Percentiles rank a stretch among this genome's conserved stretches.
phyloP scores from a whole-genome alignment of 2,888 invertebrate species.

The Andrena flavipes region DNA sequence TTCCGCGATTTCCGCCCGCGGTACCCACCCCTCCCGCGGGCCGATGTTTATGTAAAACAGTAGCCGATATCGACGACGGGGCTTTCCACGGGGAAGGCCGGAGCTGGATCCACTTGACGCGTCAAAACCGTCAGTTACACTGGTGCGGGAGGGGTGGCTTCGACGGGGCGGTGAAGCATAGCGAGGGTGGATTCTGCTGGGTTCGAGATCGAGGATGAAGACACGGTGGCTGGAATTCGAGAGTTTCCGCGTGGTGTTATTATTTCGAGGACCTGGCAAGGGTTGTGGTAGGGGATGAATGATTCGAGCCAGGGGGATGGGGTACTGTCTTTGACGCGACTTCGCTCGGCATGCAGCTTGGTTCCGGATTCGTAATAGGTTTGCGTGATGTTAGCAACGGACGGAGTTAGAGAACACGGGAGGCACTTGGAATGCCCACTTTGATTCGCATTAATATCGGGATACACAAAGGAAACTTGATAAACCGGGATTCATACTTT shows the following conservation, averaged over 20 bases:
- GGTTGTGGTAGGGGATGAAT: slow-evolving; percentile 46
- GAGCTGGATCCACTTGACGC: slow-evolving; percentile 78
- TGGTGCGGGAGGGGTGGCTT: slow-evolving; percentile 33
- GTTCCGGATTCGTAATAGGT: not conserved
- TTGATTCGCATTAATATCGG: not conserved
- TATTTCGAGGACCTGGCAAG: slow-evolving; percentile 54
- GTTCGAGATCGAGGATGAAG: slow-evolving; percentile 24
- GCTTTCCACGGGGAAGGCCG: slow-evolving; percentile 14
- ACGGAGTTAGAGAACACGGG: not conserved
- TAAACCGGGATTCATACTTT: too few relatives aligned
- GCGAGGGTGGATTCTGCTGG: slow-evolving; percentile 53
- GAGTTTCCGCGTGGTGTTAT: slow-evolving; percentile 45
- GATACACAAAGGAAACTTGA: too few relatives aligned
- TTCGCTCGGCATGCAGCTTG: not conserved
- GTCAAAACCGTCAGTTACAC: slow-evolving; percentile 83
- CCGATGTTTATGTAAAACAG: slow-evolving; percentile 83
- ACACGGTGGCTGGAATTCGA: slow-evolving; percentile 55
- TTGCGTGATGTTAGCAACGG: not conserved
- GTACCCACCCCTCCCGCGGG: slow-evolving; percentile 25
- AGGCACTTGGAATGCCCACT: not conserved
- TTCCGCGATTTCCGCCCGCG: slow-evolving; percentile 41
- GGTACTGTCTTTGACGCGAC: not conserved
- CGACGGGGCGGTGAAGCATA: slow-evolving; percentile 15
- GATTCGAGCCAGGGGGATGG: slow-evolving; percentile 11
- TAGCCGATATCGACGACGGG: slow-evolving; percentile 62